These are phyloP conservation scores for Valencia hispanica DNA, from an alignment of 2,797 vertebrate genomes.

Conservation along the genomic window DNA sequence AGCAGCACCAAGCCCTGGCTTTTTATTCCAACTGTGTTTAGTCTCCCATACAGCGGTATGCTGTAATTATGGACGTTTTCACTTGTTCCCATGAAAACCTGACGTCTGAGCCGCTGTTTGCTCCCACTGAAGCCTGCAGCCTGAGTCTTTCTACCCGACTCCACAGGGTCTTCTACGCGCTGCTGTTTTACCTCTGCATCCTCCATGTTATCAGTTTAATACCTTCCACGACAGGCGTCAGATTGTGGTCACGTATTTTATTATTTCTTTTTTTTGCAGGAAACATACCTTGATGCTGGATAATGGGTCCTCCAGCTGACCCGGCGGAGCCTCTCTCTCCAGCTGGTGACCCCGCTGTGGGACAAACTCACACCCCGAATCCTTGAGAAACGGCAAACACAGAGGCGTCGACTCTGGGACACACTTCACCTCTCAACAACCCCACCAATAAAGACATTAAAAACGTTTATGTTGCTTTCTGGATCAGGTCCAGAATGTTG, in stretches of 20 bases:
- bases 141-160: not conserved
- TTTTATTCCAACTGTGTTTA: slow-evolving; percentile 22
- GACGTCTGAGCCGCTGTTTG: slow-evolving; percentile 2
- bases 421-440: not conserved
- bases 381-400: slow-evolving; percentile 24
- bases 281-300: not conserved
- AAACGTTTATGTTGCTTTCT: no score
- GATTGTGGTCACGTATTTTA: no score
- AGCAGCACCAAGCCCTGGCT: not conserved
- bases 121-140: not conserved
- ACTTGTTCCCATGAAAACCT: slow-evolving; percentile 21
- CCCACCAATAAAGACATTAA: not conserved
- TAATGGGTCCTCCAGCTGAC: slow-evolving; percentile 14
- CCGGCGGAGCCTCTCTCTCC: not conserved
- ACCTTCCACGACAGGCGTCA: not conserved
- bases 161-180: not conserved
- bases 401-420: slow-evolving; percentile 17
- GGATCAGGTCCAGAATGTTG: not conserved
- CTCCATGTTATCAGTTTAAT: not conserved
- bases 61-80: slow-evolving; percentile 22
- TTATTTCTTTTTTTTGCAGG: not conserved
- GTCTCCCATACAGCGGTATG: slow-evolving; percentile 13
- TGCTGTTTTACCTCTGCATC: not conserved
- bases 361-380: slow-evolving; percentile 31
- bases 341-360: not conserved